These are phyloP conservation scores for Poecilus cupreus DNA, from an alignment of 2,888 invertebrate genomes.

Conservation along the genomic window DNA sequence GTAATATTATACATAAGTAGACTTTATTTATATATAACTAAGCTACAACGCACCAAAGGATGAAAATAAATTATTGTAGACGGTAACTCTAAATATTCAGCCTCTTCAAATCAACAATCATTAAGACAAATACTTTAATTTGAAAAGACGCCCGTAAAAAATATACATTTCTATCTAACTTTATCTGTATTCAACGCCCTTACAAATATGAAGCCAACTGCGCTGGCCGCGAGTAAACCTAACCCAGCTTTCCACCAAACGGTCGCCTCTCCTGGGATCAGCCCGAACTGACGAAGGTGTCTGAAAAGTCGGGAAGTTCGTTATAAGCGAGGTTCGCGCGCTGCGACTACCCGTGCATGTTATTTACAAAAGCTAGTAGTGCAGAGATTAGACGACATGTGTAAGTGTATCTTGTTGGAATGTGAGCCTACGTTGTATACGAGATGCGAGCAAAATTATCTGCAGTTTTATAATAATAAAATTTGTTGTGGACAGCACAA, in stretches of 20 bases:
- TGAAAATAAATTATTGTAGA: background rate
- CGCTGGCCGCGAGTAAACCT: constrained; percentile 88
- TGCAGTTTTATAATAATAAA: too few species aligned
- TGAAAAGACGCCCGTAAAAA: too few species aligned
- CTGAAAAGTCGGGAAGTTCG: constrained; percentile 72
- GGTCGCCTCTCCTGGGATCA: constrained; percentile 84
- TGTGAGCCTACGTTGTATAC: too few species aligned
- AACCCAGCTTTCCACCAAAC: constrained; percentile 93
- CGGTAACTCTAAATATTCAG: background rate
- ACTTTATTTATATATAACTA: background rate
- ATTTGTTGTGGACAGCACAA: too few species aligned
- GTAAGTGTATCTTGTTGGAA: too few species aligned
- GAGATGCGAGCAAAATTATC: too few species aligned
- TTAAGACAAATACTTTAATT: too few species aligned
- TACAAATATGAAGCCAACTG: constrained; percentile 86
- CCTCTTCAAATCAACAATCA: too few species aligned
- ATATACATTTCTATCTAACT: constrained; percentile 69
- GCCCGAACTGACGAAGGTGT: constrained; percentile 88
- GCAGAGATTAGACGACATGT: too few species aligned
- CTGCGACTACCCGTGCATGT: background rate
- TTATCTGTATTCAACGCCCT: constrained; percentile 80
- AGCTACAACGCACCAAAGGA: background rate
- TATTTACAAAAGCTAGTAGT: constrained; percentile 49
- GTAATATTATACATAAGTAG: background rate
- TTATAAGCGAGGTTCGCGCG: constrained; percentile 22